Evolutionary conservation across 2,113 vertebrate genomes (phyloP), one percentile per base, ranked within the genome.

Genomic region (Ctenodactylus gundi): DNA sequence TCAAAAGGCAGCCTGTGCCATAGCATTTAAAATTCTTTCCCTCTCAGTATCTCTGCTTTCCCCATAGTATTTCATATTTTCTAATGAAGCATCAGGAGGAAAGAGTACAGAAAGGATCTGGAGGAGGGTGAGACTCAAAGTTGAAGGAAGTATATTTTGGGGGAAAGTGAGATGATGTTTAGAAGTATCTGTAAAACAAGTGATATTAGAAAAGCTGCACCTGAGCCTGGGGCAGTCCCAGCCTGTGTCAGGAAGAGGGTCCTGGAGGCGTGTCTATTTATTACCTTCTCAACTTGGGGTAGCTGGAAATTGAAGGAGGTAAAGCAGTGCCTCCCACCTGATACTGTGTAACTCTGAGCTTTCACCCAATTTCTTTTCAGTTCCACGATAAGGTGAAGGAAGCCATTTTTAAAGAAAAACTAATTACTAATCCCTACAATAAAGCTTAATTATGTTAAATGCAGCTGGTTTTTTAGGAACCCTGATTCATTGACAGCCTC

Each of bases 1-100:
- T 94, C 51, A 94, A 94, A 94, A 91, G 67, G 49, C 70, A 84
- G 36, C 25, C 81, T 90, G 58, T 93, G 44, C 65, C 77, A 6
- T 41, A 73, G 51, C 36, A 73, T 88, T 82, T 86, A 89, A 75
- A 57, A 72, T 84, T 84, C 65, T 58, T 88, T 64, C 78, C 46
- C 80, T 81, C 51, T 92, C 31, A 34, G 27, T 25, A 81, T 39
- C 18, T 39, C 27, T 46, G 25, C 18, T 49, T 6, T 31, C 55
- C 39, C 60, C 25, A 53, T 31, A 34, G 88, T 80, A 62, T 55
- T 86, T 76, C 55, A 85, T 75, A 72, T n/a, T n/a, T n/a, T n/a
- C n/a, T 39, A 89, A 51, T 36, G 18, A 95, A 68, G 36, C 29
- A 60, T 64, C 72, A 55, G 13, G 29, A 77, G 49, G 21, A 72